Conservation (phyloP, 2,888 invertebrate genomes). For the Incurvaria masculella region DNA sequence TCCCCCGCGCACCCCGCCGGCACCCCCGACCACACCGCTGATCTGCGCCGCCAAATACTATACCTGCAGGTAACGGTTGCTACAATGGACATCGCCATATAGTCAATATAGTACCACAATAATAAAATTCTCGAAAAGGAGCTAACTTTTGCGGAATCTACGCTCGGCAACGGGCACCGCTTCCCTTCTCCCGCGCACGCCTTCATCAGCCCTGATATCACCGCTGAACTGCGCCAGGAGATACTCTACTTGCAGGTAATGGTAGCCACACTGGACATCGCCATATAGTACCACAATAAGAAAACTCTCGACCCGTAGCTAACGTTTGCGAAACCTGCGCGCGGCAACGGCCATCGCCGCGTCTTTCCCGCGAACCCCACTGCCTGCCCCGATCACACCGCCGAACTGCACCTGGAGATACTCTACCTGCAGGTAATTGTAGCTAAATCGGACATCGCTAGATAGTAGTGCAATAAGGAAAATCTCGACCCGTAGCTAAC, state of each 20-base stretch:
- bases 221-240: constrained; percentile 78
- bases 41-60: constrained; percentile 77
- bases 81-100: no score
- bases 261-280: no score
- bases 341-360: constrained; percentile 56
- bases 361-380: constrained; percentile 52
- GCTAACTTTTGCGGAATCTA: constrained; percentile 61
- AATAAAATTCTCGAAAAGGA: constrained; percentile 90
- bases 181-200: constrained; percentile 51
- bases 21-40: constrained; percentile 68
- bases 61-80: constrained; percentile 66
- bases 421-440: constrained; percentile 76
- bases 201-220: constrained; percentile 64
- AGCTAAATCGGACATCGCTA: no score
- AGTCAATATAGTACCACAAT: no score
- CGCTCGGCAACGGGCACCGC: constrained; percentile 57
- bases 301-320: constrained; percentile 89
- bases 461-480: no score
- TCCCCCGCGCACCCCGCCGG: constrained; percentile 56
- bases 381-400: constrained; percentile 66
- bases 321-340: constrained; percentile 57
- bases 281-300: no score
- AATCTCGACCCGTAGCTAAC: constrained; percentile 86
- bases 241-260: constrained; percentile 76
- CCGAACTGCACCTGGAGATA: constrained; percentile 78